phyloP scores from a whole-genome alignment of 2,888 invertebrate species.

The Rhagophthalmus giganteus region DNA sequence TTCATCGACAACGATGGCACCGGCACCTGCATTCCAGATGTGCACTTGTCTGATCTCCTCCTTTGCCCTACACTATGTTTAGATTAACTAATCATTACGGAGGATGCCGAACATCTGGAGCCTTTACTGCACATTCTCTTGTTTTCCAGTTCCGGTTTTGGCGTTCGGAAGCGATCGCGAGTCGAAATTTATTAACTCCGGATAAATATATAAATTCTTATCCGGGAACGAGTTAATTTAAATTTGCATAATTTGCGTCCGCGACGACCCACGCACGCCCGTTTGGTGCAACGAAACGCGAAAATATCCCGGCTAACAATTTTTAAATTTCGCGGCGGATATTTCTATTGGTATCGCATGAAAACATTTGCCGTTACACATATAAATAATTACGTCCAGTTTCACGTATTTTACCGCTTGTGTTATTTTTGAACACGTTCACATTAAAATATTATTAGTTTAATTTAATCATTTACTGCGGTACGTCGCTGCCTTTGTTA shows the following conservation, averaged over 20 bases:
- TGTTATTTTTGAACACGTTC: too few relatives aligned
- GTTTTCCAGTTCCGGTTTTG: slow-evolving; percentile 20
- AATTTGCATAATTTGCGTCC: not conserved
- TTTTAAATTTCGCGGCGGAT: too few relatives aligned
- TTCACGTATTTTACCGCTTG: too few relatives aligned
- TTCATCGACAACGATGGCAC: slow-evolving; percentile 20
- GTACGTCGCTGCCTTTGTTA: too few relatives aligned
- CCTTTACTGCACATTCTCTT: slow-evolving; percentile 11
- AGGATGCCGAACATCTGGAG: slow-evolving; percentile 30
- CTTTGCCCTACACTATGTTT: slow-evolving; percentile 26
- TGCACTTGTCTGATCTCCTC: slow-evolving; percentile 32
- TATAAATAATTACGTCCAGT: too few relatives aligned
- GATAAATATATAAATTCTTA: not conserved
- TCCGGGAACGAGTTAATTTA: not conserved
- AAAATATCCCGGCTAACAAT: too few relatives aligned
- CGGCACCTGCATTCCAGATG: slow-evolving; percentile 34
- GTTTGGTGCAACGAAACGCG: not conserved
- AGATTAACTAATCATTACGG: slow-evolving; percentile 32
- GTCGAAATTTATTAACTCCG: too few relatives aligned
- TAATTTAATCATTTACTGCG: too few relatives aligned
- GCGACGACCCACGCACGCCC: not conserved
- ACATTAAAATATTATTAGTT: too few relatives aligned
- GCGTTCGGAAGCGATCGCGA: too few relatives aligned
- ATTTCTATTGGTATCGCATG: too few relatives aligned
- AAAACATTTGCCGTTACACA: too few relatives aligned